phyloP scores from a whole-genome alignment of 2,888 invertebrate species.

The Thecophora atra region DNA sequence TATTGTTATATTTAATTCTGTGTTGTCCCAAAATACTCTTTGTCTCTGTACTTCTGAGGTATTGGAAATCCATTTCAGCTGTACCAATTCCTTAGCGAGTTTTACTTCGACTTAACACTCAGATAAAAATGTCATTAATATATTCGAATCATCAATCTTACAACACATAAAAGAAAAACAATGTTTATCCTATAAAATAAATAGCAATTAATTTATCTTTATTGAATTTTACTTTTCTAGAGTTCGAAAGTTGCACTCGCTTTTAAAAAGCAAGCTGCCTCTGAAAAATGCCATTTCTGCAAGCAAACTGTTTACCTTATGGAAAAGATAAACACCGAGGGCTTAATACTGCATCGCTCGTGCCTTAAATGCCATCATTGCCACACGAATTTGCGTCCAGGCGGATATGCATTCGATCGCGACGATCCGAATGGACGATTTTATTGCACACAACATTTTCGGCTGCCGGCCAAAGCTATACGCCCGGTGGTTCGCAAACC shows the following conservation, averaged over 20 bases:
- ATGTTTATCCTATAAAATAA: not conserved
- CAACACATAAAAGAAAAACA: not conserved
- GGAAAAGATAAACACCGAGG: slow-evolving; percentile 89
- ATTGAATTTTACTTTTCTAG: slow-evolving; percentile 57
- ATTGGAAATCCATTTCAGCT: not conserved
- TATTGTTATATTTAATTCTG: not conserved
- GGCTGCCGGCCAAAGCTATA: slow-evolving; percentile 70
- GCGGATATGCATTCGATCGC: slow-evolving; percentile 77
- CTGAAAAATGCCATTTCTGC: slow-evolving; percentile 88
- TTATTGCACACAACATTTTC: slow-evolving; percentile 80
- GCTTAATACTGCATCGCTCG: slow-evolving; percentile 88
- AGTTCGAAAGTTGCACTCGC: slow-evolving; percentile 71
- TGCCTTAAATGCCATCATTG: slow-evolving; percentile 97
- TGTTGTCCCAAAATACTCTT: not conserved
- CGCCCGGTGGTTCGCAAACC: slow-evolving; percentile 56
- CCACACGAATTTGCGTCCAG: slow-evolving; percentile 81
- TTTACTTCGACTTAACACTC: not conserved
- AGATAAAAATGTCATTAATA: too few relatives aligned
- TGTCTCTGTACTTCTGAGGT: not conserved
- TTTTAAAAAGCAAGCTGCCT: slow-evolving; percentile 74
- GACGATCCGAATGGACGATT: slow-evolving; percentile 75
- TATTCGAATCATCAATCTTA: not conserved
- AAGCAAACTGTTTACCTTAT: slow-evolving; percentile 91
- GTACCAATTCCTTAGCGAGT: not conserved
- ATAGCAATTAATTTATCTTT: slow-evolving; percentile 25